Evolutionary conservation across 1,140 invertebrate species (phyloP).

Genomic region (Ips nitidus): DNA sequence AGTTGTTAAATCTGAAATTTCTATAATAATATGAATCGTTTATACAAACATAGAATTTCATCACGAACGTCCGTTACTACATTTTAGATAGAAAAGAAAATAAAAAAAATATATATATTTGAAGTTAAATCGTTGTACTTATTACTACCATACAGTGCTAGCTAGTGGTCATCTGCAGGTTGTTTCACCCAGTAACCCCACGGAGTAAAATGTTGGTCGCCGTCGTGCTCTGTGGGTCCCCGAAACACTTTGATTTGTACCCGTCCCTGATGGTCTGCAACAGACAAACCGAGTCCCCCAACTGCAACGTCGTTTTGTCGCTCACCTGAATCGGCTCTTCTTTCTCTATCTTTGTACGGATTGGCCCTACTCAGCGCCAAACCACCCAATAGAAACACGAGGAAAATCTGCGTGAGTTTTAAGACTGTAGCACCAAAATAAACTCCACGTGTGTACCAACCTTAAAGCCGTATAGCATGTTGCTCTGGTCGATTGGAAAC

Average conservation of each 20-base stretch:
- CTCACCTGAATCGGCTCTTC: neutral
- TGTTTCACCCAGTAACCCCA: constrained; percentile 77
- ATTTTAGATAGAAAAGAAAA: constrained; percentile 30
- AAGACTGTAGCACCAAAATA: too few species aligned
- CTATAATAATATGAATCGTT: too few species aligned
- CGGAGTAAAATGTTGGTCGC: constrained; percentile 61
- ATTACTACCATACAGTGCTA: neutral
- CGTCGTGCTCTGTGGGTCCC: constrained; percentile 62
- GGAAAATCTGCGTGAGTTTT: too few species aligned
- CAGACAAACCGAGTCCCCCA: constrained; percentile 1
- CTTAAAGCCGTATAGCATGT: too few species aligned
- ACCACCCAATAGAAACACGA: too few species aligned
- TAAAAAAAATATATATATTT: constrained; percentile 48
- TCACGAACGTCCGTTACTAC: constrained; percentile 45
- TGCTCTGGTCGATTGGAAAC: too few species aligned
- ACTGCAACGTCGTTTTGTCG: neutral
- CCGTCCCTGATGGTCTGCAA: constrained; percentile 48
- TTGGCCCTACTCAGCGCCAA: too few species aligned
- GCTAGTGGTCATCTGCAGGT: constrained; percentile 56
- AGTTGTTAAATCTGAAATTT: too few species aligned
- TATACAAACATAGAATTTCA: constrained; percentile 32
- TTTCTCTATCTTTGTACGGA: too few species aligned
- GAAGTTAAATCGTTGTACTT: constrained; percentile 34
- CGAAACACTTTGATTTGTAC: constrained; percentile 74
- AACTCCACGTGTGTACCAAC: too few species aligned